Base-by-base conservation (phyloP, 2,113 vertebrate species). In the Salminus brasiliensis region DNA sequence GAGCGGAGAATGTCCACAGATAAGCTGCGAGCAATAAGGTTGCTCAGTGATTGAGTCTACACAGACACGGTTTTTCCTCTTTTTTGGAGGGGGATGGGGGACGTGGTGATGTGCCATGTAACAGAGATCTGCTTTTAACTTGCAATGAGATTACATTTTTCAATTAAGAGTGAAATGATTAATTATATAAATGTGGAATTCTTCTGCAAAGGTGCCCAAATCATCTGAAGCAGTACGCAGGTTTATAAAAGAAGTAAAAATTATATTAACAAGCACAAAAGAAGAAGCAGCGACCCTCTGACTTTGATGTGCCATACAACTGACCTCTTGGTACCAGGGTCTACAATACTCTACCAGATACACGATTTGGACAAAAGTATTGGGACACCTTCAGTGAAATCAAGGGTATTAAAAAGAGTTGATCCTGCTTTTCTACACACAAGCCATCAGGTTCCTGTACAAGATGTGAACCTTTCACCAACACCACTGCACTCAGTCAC, bases 21-120 rank as follows among this genome's bases (percentile, higher is more conserved):
- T 80, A 83, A 83, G 77, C 57, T 21, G 59, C 18, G 59, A 39
- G 77, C 69, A 79, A 79, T 71, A 79, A 79, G 36, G 21, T 30
- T 55, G 63, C 81, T 74, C 39, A 69, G 12, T 62, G 75, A 68
- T 66, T 69, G 36, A 70, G 41, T 70, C 65, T 79, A 27, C 65
- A 70, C 15, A 55, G 39, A 36, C 29, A 65, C 23, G 62, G 52
- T 72, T n/a, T n/a, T n/a, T n/a, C n/a, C n/a, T n/a, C n/a, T n/a
- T 43, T 39, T 47, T 43, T 52, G 15, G 34, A 23, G 25, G 45
- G 49, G 55, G 74, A 66, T 55, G 67, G 47, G n/a, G n/a, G n/a
- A n/a, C n/a, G n/a, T 52, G 63, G 39, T 55, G 66, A 76, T 68
- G 53, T 41, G 34, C 29, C 18, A 34, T 72, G 23, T 32, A 41